Conservation (phyloP, 2,888 invertebrate genomes). For the Drosophila robusta region DNA sequence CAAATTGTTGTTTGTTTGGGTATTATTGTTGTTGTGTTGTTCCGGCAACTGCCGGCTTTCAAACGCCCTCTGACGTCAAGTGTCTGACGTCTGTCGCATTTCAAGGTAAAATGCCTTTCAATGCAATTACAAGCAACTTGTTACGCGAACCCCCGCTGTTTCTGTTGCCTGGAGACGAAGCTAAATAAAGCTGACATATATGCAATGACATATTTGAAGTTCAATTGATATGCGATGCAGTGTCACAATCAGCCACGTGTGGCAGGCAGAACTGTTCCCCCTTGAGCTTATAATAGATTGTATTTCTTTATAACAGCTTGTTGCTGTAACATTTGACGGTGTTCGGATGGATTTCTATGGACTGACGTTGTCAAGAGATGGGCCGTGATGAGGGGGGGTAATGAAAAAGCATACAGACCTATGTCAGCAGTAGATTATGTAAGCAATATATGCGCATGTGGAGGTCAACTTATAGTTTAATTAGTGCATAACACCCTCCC, state of each 20-base stretch:
- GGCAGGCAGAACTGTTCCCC: neutral
- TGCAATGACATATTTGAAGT: neutral
- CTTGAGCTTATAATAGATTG: neutral
- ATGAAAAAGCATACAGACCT: too few species aligned
- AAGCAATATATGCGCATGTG: neutral
- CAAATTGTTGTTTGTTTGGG: neutral
- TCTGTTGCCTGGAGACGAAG: too few species aligned
- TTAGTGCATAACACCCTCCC: neutral
- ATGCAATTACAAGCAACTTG: conserved; percentile 9
- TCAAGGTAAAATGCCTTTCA: conserved; percentile 18
- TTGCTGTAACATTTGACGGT: too few species aligned
- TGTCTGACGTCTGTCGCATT: conserved; percentile 4
- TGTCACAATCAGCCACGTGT: conserved; percentile 2
- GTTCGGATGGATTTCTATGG: too few species aligned
- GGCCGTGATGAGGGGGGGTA: too few species aligned
- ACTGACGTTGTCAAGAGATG: too few species aligned
- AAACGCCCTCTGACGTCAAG: conserved; percentile 23
- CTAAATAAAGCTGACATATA: neutral
- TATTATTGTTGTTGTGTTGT: neutral
- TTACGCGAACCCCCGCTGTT: too few species aligned
- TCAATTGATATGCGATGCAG: conserved; percentile 3
- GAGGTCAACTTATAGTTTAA: neutral
- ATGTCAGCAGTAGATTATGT: neutral
- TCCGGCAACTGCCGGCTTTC: conserved; percentile 11
- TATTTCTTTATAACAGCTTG: too few species aligned